Percentiles rank a stretch among this genome's conserved stretches.
phyloP scores from a whole-genome alignment of 2,113 vertebrate species.

The Euleptes europaea region DNA sequence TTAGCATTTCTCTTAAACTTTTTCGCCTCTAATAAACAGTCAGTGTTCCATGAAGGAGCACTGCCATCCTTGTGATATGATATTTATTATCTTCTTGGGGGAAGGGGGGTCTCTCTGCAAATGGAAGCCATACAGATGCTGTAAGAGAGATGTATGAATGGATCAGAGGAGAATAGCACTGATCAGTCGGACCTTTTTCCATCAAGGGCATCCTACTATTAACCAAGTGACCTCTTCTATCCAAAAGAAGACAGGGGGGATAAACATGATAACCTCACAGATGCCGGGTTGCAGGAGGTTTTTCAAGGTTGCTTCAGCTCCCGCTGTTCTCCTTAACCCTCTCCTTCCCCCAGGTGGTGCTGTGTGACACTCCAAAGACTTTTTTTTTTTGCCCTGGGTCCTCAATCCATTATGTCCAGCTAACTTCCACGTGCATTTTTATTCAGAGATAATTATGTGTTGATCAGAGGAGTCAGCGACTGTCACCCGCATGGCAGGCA shows the following conservation, averaged over 20 bases:
- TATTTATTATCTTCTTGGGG: constrained; percentile 96
- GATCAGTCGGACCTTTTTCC: constrained; percentile 74
- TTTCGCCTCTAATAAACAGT: constrained; percentile 99
- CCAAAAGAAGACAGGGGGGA: constrained; percentile 70
- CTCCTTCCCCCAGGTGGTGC: constrained; percentile 81
- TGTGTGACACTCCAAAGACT: constrained; percentile 69
- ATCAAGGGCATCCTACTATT: constrained; percentile 76
- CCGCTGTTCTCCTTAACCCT: constrained; percentile 67
- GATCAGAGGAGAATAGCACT: constrained; percentile 70
- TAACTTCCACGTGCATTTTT: constrained; percentile 75
- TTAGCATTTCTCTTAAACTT: constrained; percentile 99
- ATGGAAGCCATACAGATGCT: constrained; percentile 82
- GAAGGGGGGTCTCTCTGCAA: constrained; percentile 73
- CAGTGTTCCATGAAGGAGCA: constrained; percentile 99
- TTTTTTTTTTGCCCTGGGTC: constrained; percentile 76
- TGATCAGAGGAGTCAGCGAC: constrained; percentile 82
- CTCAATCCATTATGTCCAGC: constrained; percentile 87
- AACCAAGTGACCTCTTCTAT: constrained; percentile 80
- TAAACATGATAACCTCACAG: constrained; percentile 81
- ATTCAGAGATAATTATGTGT: constrained; percentile 90
- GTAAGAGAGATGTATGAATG: constrained; percentile 78
- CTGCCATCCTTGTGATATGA: constrained; percentile 95
- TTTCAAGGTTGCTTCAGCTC: constrained; percentile 75
- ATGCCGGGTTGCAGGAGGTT: constrained; percentile 48
- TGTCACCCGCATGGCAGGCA: constrained; percentile 84